Evolutionary conservation across 2,797 vertebrate species (phyloP), one percentile per base, ranked within the genome.

Genomic region (Apodemus agrarius): DNA sequence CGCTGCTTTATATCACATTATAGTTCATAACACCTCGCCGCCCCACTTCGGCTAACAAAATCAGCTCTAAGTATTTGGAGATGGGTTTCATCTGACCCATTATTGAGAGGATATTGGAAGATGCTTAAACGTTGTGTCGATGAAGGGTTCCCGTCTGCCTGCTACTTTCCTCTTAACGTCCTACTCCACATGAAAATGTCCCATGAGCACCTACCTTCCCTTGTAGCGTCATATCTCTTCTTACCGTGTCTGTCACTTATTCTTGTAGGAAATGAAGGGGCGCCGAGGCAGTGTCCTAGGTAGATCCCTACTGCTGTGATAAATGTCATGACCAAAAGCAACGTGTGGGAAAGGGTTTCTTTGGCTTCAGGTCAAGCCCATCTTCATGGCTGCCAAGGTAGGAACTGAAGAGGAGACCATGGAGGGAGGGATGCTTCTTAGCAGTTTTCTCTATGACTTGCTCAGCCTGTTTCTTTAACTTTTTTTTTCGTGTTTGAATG

Each of bases 11-110:
- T 31, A 65, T 65, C 63, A 31, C 63, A 65, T 65, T 65, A 67
- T 67, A 34, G 1, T 34, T 67, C 31, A 34, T 31, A 65, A 65
- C 31, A 72, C 49, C 40, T 63, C 59, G 43, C 82, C 61, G 31
- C 37, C 61, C 74, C 63, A 79, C 87, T 90, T 90, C 67, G 29
- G 67, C 14, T 81, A 46, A 88, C 79, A 26, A 92, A 94, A 87
- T 21, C 37, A 72, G 31, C 34, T n/a, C n/a, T 90, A 87, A 78
- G 72, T 83, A 87, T 63, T 78, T 83, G 43, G 49, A 49, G 67
- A 81, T 49, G 67, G 84, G 76, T 67, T 59, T 52, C 31, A 74
- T 52, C 34, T 17, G 22, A 81, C 12, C 31, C 63, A 14, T 81
- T 83, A 72, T 10, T n/a, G 40, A 63, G 54, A 65, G 59, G 52